Evolutionary conservation across 37 sponge, comb jelly and placozoan species (phyloP).

Genomic region (Cladorhizidae sp.): DNA sequence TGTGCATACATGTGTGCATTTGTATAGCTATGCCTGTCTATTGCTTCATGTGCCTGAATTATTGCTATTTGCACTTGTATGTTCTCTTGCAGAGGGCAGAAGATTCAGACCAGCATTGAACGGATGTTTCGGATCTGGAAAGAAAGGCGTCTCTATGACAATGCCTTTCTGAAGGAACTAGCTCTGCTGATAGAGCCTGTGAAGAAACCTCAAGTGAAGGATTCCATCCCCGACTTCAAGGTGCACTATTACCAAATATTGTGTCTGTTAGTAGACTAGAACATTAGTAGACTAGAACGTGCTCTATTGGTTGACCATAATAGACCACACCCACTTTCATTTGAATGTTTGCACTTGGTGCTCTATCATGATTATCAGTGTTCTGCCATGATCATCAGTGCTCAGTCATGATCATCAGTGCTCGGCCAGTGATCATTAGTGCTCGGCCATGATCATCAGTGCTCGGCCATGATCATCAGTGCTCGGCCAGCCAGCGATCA

Average conservation of each 20-base stretch:
- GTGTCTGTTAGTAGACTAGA: neutral
- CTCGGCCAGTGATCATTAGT: too few species aligned
- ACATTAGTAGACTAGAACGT: neutral
- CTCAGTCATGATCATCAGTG: too few species aligned
- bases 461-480: too few species aligned
- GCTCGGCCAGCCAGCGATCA: too few species aligned
- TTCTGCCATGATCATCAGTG: too few species aligned
- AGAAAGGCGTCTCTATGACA: constrained; percentile 78
- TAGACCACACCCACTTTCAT: too few species aligned
- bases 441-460: too few species aligned
- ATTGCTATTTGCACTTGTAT: neutral
- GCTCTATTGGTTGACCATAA: neutral
- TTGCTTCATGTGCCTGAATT: neutral
- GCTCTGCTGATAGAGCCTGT: constrained; percentile 30
- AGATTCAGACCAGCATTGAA: constrained; percentile 77
- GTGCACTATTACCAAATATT: neutral
- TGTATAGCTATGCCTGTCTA: neutral
- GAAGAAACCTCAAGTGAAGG: neutral
- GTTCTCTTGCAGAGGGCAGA: constrained; percentile 62
- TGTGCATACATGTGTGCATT: constrained; percentile 7
- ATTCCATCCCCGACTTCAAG: constrained; percentile 44
- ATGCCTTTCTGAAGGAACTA: constrained; percentile 61
- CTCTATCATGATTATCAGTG: too few species aligned
- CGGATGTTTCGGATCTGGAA: constrained; percentile 85
- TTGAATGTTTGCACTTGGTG: too few species aligned